These are phyloP conservation scores for Eueremaeus valkanovi DNA, from an alignment of 2,888 invertebrate genomes.

Conservation along the genomic window DNA sequence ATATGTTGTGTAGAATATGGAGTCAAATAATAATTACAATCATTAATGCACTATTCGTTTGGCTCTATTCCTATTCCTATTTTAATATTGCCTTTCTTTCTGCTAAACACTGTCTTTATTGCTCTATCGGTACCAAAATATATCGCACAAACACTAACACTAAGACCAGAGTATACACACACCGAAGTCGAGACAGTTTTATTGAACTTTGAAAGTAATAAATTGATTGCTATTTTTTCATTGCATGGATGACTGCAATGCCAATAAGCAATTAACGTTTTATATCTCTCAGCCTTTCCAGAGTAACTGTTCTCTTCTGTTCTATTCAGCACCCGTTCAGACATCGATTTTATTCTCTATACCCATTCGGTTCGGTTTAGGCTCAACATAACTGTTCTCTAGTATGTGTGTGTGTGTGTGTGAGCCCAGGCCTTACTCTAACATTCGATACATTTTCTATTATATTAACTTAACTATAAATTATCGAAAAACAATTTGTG, in stretches of 20 bases:
- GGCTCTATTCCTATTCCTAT: not conserved
- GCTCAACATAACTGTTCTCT: no score
- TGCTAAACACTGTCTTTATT: not conserved
- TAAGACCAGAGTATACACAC: not conserved
- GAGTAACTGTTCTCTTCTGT: not conserved
- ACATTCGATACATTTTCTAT: not conserved
- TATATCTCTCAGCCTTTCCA: not conserved
- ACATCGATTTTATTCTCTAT: no score
- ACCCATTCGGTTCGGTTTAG: no score
- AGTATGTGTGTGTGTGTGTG: no score
- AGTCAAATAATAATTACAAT: constrained; percentile 26
- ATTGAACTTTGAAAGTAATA: constrained; percentile 17
- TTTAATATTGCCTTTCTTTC: not conserved
- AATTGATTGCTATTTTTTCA: constrained; percentile 26
- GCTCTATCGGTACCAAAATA: not conserved
- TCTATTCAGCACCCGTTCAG: no score
- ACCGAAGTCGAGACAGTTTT: not conserved
- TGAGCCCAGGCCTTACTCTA: no score
- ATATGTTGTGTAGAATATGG: constrained; percentile 23
- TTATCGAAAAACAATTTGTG: constrained; percentile 11
- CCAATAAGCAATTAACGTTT: constrained; percentile 26
- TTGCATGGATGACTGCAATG: constrained; percentile 14
- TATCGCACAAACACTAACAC: no score
- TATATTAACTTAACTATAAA: constrained; percentile 1
- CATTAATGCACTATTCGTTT: constrained; percentile 12